Base-by-base conservation (phyloP, 2,113 vertebrate species). In the Malurus alboscapulatus region DNA sequence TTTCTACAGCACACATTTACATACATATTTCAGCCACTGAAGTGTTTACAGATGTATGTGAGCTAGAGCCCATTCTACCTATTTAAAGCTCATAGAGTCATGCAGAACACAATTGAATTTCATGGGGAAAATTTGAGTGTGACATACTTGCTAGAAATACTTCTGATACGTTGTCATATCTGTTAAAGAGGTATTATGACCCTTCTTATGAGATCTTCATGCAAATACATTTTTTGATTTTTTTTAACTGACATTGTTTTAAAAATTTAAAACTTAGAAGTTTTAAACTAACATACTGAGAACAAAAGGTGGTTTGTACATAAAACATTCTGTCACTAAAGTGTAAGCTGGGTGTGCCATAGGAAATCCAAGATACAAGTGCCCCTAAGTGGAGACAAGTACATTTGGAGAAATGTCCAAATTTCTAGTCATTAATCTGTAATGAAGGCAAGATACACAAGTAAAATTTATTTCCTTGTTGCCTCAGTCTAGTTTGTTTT, bases 41-140 rank as follows among this genome's bases (percentile, higher is more conserved):
- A 34, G 11, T 66, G 34, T 74, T 91, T 55, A 67, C 3, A 6
- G 38, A 76, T 58, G n/a, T 20, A 69, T 14, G 69, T 1, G 2
- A 90, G 20, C 27, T 61, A 53, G 6, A 85, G 58, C 30, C 27
- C 4, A 0, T 83, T 59, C 75, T 55, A 51, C 8, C 1, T 2
- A 83, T 47, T 85, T 66, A 61, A 87, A 83, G 44, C 20, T 58
- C 1, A 0, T 0, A 44, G 34, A 58, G 40, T 77, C 47, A 75
- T 2, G 1, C 36, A 87, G 68, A 87, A 87, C 27, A 22, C 16
- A 38, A 26, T 0, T 36, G 55, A 19, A 63, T 53, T 81, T 81
- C 74, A 57, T 0, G 0, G 12, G 4, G 21, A 58, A 83, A 40
- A 77, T 73, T 25, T 14, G 2, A 14, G n/a, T 0, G 1, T 21